Percentiles rank a stretch among this genome's conserved stretches.
Evolutionary conservation across 1,140 invertebrate genomes (phyloP).

Genomic region (Tetraneura akinire): DNA sequence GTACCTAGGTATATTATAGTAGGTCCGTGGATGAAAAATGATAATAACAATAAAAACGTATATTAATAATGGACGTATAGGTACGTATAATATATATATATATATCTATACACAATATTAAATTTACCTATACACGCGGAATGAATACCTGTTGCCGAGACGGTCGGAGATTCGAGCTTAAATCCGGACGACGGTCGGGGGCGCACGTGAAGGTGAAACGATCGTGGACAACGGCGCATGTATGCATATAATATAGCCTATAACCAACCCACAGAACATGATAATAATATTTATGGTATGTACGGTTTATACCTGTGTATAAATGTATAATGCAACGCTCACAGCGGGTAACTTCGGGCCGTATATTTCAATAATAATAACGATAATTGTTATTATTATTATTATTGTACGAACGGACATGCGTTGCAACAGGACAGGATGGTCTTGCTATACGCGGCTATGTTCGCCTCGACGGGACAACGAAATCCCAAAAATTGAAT

Average conservation of each 20-base stretch:
- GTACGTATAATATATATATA: background rate
- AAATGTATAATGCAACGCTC: background rate
- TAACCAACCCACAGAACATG: too few species aligned
- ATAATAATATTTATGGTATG: too few species aligned
- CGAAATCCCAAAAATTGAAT: background rate
- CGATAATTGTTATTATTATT: constrained; percentile 11
- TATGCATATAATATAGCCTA: too few species aligned
- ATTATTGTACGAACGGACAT: background rate
- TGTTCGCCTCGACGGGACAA: too few species aligned
- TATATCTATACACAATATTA: too few species aligned
- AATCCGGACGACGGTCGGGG: background rate
- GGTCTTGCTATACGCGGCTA: too few species aligned
- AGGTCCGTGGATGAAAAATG: background rate
- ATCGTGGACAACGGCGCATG: background rate
- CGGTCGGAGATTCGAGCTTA: background rate
- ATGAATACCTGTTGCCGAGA: too few species aligned
- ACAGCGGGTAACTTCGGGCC: background rate
- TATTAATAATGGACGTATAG: too few species aligned
- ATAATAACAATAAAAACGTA: background rate
- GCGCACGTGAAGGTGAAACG: background rate
- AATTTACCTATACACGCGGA: too few species aligned
- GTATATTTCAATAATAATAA: background rate
- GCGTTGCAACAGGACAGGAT: too few species aligned
- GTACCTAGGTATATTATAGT: too few species aligned
- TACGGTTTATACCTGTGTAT: too few species aligned